Base-by-base conservation (phyloP, 2,797 vertebrate genomes). In the Malacoraja senta region DNA sequence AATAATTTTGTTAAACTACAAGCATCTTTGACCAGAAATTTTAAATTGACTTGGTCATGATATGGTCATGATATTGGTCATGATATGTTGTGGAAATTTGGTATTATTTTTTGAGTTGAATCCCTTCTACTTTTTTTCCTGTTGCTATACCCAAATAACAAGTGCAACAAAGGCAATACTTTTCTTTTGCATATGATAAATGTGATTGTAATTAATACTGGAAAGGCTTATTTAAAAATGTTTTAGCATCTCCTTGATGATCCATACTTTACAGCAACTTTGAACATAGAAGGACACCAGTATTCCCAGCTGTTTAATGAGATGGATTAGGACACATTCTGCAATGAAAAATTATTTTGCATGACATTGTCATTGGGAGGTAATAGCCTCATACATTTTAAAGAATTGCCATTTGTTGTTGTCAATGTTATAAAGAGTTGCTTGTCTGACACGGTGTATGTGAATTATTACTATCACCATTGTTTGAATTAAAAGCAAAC, bases 371-470 rank as follows among this genome's bases (percentile, higher is more conserved):
- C 38, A 92, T 74, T 76, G 71, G 72, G 76, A 8, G 71, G 13
- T 92, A 92, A 92, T 76, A 92, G 90, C 90, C 71, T 92, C 90
- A 92, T 76, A 58, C 6, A 92, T 92, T 92, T 74, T 76, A 35
- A 24, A 7, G 12, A 76, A 71, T 92, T 76, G 68, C 71, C 71
- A 53, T 92, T 92, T 92, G 71, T 91, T 92, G 90, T 58, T 92
- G 68, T 92, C 90, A 92, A 26, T 76, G 38, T 44, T 76, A 76
- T 76, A 92, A 92, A 92, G 90, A 92, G 90, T 92, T 53, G 74
- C 71, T 92, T 92, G 90, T 92, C 90, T 74, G 68, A 92, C 68
- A 53, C 65, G 26, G 38, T 53, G 72, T 92, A 17, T 17, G 26
- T 92, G 90, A 92, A 92, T 92, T 92, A 92, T 92, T 76, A 92